These are phyloP conservation scores for Phalera bucephala DNA, from an alignment of 2,888 invertebrate genomes.

Conservation along the genomic window DNA sequence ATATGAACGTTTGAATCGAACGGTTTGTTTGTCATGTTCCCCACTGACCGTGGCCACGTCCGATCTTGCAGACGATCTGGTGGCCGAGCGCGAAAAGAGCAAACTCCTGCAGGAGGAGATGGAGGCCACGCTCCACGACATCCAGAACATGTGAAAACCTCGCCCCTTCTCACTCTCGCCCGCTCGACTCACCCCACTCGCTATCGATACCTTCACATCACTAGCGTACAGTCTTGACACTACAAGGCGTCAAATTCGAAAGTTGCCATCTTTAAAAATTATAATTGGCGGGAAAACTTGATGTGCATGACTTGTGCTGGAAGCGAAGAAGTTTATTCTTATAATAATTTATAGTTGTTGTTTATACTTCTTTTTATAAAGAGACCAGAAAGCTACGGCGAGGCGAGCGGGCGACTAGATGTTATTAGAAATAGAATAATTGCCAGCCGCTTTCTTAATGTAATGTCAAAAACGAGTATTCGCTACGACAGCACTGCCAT, in stretches of 20 bases:
- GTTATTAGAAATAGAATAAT: conserved; percentile 71
- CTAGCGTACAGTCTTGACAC: conserved; percentile 27
- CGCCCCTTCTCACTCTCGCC: conserved; percentile 39
- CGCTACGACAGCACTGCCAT: conserved; percentile 79
- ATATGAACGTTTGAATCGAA: conserved; percentile 39
- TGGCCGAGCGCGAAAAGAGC: conserved; percentile 97
- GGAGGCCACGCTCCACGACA: conserved; percentile 99
- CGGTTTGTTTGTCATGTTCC: conserved; percentile 60
- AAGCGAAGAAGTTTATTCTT: conserved; percentile 25
- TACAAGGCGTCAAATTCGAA: conserved; percentile 20
- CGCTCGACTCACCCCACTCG: conserved; percentile 31
- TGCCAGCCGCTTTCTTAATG: conserved; percentile 79
- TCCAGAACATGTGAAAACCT: conserved; percentile 96
- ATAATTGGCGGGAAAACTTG: conserved; percentile 19
- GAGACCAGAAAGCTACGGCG: conserved; percentile 30
- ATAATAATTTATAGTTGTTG: conserved; percentile 21
- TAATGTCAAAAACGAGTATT: conserved; percentile 71
- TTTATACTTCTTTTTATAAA: conserved; percentile 24
- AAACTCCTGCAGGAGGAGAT: conserved; percentile 98
- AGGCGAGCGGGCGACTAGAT: conserved; percentile 64
- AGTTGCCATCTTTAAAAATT: conserved; percentile 26
- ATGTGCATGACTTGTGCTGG: conserved; percentile 17
- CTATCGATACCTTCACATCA: conserved; percentile 20
- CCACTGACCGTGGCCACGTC: conserved; percentile 74
- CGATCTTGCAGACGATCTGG: conserved; percentile 94